Evolutionary conservation across 2,113 vertebrate species (phyloP).

Genomic region (Triplophysa rosa): DNA sequence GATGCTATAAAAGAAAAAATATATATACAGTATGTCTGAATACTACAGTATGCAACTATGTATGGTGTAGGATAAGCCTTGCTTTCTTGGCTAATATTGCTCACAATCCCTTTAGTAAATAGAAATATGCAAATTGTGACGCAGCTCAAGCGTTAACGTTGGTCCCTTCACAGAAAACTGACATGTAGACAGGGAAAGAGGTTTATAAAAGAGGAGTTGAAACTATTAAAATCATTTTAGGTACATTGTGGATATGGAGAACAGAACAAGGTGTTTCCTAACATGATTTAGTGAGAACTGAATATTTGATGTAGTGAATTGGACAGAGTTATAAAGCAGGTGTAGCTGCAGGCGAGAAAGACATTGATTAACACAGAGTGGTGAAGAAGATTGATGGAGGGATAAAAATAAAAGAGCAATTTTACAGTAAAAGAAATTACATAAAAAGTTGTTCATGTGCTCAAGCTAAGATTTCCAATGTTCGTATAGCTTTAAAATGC

Average conservation of each 20-base stretch:
- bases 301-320: neutral
- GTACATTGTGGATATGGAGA: neutral
- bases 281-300: neutral
- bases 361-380: neutral
- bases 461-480: neutral
- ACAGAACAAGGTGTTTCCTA: neutral
- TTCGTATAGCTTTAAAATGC: too few relatives aligned
- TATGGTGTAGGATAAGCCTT: neutral
- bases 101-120: neutral
- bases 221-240: neutral
- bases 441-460: too few relatives aligned
- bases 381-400: neutral
- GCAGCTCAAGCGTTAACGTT: too few relatives aligned
- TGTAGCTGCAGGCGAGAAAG: neutral
- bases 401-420: constrained; percentile 2
- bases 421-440: neutral
- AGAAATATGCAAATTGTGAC: too few relatives aligned
- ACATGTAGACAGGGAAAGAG: neutral
- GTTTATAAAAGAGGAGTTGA: neutral
- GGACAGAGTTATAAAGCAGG: constrained; percentile 1
- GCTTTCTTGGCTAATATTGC: neutral
- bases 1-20: neutral
- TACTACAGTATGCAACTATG: neutral
- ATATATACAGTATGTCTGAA: neutral
- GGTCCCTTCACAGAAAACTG: too few relatives aligned